Evolutionary conservation across 2,888 invertebrate species (phyloP), one percentile per base, ranked within the genome.

Genomic region (Dicycla oo): DNA sequence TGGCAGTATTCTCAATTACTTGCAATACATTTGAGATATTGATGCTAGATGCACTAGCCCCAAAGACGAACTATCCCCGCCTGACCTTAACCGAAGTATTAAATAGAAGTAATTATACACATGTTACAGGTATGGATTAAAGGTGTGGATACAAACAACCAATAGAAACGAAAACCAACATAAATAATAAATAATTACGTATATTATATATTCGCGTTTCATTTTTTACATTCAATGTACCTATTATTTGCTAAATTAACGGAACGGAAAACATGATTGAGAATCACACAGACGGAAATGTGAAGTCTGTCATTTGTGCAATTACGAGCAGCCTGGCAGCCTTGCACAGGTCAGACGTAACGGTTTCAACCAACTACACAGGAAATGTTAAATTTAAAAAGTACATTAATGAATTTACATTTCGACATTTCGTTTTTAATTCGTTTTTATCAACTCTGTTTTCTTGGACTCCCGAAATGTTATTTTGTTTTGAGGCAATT

Each of bases 231-330:
- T 76, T 70, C 49, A 49, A 78, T 75, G 68, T n/a, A 30, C 4
- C 2, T 82, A 53, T 85, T 81, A 84, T 85, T 84, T 84, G 79
- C 66, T n/a, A 78, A 84, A 82, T 81, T 75, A 82, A 84, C 81
- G 54, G 78, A 78, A 81, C 82, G 54, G 69, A 69, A 75, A 61
- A 65, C 58, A 81, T 77, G 83, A 83, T 78, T 63, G 70, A 73
- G 77, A 72, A 75, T 79, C 75, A 67, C 73, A 81, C 63, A 47
- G 75, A 57, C 80, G 86, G 85, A 84, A 84, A 84, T 77, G 81
- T 80, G 64, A 69, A 75, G 71, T 82, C 86, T 83, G 84, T 86
- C 86, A 86, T 86, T 86, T 86, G 73, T 73, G 73, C 67, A 86
- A 85, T 84, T 84, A 86, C 68, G 13, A 20, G 26, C 26, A 54